Base-by-base conservation (phyloP, 2,113 vertebrate genomes). In the Muntiacus muntjak region DNA sequence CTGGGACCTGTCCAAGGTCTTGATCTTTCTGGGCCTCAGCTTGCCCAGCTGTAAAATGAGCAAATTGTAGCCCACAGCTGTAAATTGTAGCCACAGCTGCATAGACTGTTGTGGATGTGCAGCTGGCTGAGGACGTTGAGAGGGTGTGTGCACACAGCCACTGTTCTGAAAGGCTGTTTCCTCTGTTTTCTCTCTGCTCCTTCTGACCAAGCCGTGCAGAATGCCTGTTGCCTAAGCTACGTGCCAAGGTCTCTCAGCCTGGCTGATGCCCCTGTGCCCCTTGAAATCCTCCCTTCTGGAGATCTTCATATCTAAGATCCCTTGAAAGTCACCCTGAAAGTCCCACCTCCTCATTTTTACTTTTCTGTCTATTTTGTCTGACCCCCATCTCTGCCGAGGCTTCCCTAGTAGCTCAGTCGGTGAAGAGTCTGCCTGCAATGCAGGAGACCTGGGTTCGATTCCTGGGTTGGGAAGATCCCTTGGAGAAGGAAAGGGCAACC, bases 191-290 rank as follows among this genome's bases (percentile, higher is more conserved):
- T 55, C 47, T 60, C 40, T 12, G 5, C 30, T 82, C 23, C 33
- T 23, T 89, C 47, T 13, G 26, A 15, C 52, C 60, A 40, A 19
- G 83, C 33, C 5, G 6, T 13, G 30, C 60, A 43, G 95, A 57
- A 82, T 4, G 26, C 33, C 67, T 17, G 1, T 25, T 33, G 79
- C 36, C 54, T 5, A 25, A 5, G 47, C 0, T 50, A 25, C 8
- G 0, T 12, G 33, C 76, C n/a, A 8, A 17, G 13, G 10, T 58
- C 78, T 79, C 55, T 67, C 45, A 30, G 13, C 30, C 30, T 36
- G 36, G 57, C 58, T 58, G 0, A 17, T 23, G 40, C 0, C 5
- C 11, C 25, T 3, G 2, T 1, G 0, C 13, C 28, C 1, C 0
- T 21, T 0, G 6, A 71, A 36, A 43, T 16, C 25, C n/a, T 43